These are phyloP conservation scores for Heliconius hortense DNA, from an alignment of 2,888 invertebrate genomes.

Conservation along the genomic window DNA sequence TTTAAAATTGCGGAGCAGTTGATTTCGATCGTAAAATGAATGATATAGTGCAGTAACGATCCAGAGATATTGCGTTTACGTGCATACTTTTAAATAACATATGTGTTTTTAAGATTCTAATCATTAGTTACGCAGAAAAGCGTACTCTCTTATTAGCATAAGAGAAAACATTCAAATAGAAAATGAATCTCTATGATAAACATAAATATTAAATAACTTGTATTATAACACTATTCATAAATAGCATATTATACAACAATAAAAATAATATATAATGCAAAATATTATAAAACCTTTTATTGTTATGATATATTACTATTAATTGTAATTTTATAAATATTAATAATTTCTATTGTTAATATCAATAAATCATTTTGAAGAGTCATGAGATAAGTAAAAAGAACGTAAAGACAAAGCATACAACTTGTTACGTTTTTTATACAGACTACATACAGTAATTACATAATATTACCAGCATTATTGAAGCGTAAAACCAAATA, in stretches of 20 bases:
- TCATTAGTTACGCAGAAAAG: constrained; percentile 23
- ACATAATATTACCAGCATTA: neutral
- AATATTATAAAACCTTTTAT: neutral
- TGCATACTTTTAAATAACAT: neutral
- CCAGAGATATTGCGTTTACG: constrained; percentile 2
- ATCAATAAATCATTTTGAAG: neutral
- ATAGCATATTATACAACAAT: neutral
- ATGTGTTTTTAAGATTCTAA: constrained; percentile 8
- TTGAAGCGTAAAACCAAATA: constrained; percentile 10
- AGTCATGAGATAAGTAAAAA: neutral
- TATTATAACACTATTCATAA: neutral
- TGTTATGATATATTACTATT: neutral
- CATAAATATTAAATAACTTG: constrained; percentile 9
- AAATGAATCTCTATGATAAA: neutral
- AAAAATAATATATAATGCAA: neutral
- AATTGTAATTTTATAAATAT: neutral
- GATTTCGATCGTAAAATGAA: constrained; percentile 9
- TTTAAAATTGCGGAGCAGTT: neutral
- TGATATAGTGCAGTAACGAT: constrained; percentile 2
- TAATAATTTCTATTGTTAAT: neutral
- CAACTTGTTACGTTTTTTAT: neutral
- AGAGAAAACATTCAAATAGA: constrained; percentile 36
- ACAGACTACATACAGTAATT: neutral
- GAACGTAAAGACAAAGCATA: neutral
- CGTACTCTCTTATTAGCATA: constrained; percentile 32